phyloP scores from a whole-genome alignment of 2,888 invertebrate species.

The Tolmerus cingulatus region DNA sequence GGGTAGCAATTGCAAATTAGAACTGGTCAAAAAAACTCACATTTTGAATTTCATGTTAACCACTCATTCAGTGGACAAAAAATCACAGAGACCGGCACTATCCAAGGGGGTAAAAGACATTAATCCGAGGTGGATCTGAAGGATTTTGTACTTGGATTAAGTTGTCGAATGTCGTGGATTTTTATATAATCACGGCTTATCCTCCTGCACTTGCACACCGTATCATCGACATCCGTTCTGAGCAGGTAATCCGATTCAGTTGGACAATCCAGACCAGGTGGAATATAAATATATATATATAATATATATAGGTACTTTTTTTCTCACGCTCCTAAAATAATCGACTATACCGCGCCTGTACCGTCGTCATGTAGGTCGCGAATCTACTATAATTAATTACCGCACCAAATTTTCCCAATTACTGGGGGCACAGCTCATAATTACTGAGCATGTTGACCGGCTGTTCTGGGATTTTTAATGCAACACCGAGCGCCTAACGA shows the following conservation, averaged over 20 bases:
- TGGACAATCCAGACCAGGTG: background rate
- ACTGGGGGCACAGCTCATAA: background rate
- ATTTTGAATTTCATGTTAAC: constrained; percentile 5
- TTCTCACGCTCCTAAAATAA: background rate
- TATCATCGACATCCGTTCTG: background rate
- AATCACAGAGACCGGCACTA: background rate
- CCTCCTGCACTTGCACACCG: background rate
- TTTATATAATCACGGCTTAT: constrained; percentile 17
- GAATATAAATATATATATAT: background rate
- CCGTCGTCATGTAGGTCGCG: background rate
- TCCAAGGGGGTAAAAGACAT: background rate
- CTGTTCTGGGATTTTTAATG: constrained; percentile 26
- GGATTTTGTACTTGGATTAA: background rate
- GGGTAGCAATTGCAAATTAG: constrained; percentile 18
- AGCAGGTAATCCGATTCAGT: background rate
- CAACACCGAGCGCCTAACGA: constrained; percentile 48
- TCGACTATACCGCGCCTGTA: background rate
- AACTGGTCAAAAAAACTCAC: constrained; percentile 16
- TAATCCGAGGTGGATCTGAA: background rate
- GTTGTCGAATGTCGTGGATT: background rate
- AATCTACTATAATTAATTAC: constrained; percentile 2
- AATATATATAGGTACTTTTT: background rate
- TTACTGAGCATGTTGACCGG: background rate
- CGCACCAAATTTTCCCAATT: constrained; percentile 8
- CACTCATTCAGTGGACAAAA: background rate